phyloP scores from a whole-genome alignment of 2,888 invertebrate species.

The Plagiodera versicolora region DNA sequence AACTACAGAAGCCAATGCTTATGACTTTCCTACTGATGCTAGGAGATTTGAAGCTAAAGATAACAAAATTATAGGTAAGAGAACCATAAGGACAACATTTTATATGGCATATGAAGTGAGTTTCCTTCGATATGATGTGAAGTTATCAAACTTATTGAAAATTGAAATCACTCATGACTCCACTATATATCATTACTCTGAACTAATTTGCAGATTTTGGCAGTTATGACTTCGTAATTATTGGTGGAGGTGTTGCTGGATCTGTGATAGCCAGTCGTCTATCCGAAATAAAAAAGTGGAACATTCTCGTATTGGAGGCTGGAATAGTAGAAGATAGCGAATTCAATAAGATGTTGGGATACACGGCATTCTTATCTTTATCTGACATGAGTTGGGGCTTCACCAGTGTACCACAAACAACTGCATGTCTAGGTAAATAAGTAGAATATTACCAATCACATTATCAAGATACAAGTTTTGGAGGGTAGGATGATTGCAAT shows the following conservation, averaged over 20 bases:
- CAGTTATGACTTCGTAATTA: not conserved
- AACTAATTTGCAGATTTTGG: not conserved
- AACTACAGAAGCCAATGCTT: not conserved
- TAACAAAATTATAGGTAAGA: not conserved
- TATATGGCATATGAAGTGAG: too few relatives aligned
- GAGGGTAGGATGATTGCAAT: too few relatives aligned
- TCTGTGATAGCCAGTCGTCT: not conserved
- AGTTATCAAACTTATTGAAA: too few relatives aligned
- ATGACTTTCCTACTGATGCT: not conserved
- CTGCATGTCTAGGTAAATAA: conserved; percentile 6
- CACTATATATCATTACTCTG: too few relatives aligned
- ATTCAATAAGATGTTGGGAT: not conserved
- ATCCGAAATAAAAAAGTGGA: not conserved
- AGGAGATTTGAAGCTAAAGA: not conserved
- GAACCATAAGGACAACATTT: too few relatives aligned
- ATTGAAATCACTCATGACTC: too few relatives aligned
- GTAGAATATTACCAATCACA: not conserved
- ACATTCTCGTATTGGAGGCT: not conserved
- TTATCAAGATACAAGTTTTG: too few relatives aligned
- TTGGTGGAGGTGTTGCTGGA: not conserved
- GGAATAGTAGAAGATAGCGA: not conserved
- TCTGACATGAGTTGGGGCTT: conserved; percentile 1
- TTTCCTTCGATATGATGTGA: too few relatives aligned
- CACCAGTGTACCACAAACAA: not conserved
- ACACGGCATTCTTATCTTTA: not conserved